phyloP scores from a whole-genome alignment of 2,113 vertebrate genomes.

The Athene noctua region DNA sequence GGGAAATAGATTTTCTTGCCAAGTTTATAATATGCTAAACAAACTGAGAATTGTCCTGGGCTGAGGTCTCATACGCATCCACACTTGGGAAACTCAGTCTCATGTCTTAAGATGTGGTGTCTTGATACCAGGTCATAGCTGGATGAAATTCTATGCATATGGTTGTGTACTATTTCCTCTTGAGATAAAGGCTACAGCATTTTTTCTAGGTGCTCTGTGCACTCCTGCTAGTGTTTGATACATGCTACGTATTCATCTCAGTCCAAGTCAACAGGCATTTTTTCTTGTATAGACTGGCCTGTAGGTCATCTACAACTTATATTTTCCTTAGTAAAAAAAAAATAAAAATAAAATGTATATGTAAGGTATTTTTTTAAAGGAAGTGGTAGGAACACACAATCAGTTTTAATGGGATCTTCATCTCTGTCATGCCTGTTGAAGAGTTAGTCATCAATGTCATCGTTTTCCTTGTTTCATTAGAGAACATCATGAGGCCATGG shows the following conservation, averaged over 20 bases:
- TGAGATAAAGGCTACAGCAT: neutral
- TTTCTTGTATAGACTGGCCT: neutral
- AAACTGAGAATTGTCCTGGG: neutral
- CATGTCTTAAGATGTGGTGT: neutral
- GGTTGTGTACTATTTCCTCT: neutral
- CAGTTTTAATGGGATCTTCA: neutral
- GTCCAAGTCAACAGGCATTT: neutral
- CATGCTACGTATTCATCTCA: neutral
- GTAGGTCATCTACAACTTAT: neutral
- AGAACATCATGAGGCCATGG: neutral
- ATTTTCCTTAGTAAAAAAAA: neutral
- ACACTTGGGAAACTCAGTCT: neutral
- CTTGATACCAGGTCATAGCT: neutral
- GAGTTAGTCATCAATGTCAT: neutral
- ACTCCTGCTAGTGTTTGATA: neutral
- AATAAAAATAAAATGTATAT: neutral
- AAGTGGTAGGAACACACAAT: neutral
- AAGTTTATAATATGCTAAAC: neutral
- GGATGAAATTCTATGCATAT: neutral
- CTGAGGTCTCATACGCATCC: neutral
- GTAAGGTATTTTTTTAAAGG: neutral
- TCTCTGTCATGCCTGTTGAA: neutral
- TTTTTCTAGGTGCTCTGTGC: neutral
- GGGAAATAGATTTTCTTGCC: neutral
- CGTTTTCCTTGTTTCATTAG: neutral